Base-by-base conservation (phyloP, 2,888 invertebrate genomes). In the Coenonympha arcania region DNA sequence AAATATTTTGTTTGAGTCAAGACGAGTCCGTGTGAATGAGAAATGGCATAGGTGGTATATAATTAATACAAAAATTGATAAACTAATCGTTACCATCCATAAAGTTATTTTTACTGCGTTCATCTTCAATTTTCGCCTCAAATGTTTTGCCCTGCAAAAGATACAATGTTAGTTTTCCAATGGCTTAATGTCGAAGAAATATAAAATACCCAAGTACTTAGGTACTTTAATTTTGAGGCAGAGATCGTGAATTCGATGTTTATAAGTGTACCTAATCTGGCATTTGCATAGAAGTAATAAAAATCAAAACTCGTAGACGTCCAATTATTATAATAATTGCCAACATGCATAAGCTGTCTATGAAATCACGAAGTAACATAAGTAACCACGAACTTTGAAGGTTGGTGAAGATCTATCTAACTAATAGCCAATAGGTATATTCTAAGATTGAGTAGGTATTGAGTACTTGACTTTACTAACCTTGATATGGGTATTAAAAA, bases 61-160 rank as follows among this genome's bases (percentile, higher is more conserved):
- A 9, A 72, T 42, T 39, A 53, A 31, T 18, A 48, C 50, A 31
- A 55, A 31, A 13, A 53, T 40, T n/a, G 40, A 48, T 11, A 53
- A 44, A 50, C 44, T 44, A 37, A 63, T 51, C 22, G 57, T 61
- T 37, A 70, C 48, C 34, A 66, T 26, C 28, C 59, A 54, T 3
- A 71, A 52, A 19, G 63, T 54, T 53, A 71, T 54, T 59, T 70
- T 74, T 19, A 71, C 52, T 44, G 71, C 74, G 49, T 62, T 71
- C 66, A 72, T 71, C 34, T 57, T 71, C 39, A 55, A 37, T 60
- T 66, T 68, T 46, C 70, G 69, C 40, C 58, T 59, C 6, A 68
- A 42, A 58, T 71, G 73, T 54, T 65, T 71, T 50, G 74, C 41
- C 54, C 82, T 81, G 69, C 50, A 79, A 73, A 40, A 28, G 8